phyloP scores from a whole-genome alignment of 2,113 vertebrate species.

The Oncorhynchus tshawytscha region DNA sequence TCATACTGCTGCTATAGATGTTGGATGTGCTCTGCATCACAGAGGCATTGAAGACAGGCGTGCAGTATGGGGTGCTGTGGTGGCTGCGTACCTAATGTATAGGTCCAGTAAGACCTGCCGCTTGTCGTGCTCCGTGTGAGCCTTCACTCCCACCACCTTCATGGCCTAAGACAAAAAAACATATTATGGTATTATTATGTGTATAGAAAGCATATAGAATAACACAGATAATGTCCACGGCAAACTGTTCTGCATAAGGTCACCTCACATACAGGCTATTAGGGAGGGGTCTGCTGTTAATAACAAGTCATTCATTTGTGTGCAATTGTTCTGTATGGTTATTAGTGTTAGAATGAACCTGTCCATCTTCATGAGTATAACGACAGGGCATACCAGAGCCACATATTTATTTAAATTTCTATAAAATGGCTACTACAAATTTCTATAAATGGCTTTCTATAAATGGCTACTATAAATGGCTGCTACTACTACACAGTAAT shows the following conservation, averaged over 20 bases:
- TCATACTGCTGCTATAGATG: background rate
- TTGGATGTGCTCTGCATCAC: background rate
- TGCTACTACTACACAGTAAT: no score
- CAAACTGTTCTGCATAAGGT: background rate
- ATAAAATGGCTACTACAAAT: background rate
- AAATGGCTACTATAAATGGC: no score
- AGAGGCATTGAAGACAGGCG: no score
- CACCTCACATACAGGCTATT: no score
- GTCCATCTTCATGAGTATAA: no score
- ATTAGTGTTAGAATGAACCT: no score
- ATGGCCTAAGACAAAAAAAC: conserved; percentile 71
- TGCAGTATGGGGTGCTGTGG: no score
- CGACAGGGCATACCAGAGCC: background rate
- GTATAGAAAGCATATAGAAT: background rate
- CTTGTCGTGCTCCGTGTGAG: conserved; percentile 82
- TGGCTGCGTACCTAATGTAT: conserved; percentile 79
- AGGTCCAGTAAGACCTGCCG: conserved; percentile 88
- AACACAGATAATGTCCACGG: background rate
- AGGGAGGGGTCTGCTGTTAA: no score
- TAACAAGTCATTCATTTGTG: no score
- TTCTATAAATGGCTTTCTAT: no score
- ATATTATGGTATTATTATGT: conserved; percentile 27
- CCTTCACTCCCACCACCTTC: conserved; percentile 84
- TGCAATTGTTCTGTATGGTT: no score
- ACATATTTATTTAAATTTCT: background rate